Conservation (phyloP, 2,888 invertebrate species). For the Glaucopsyche alexis region DNA sequence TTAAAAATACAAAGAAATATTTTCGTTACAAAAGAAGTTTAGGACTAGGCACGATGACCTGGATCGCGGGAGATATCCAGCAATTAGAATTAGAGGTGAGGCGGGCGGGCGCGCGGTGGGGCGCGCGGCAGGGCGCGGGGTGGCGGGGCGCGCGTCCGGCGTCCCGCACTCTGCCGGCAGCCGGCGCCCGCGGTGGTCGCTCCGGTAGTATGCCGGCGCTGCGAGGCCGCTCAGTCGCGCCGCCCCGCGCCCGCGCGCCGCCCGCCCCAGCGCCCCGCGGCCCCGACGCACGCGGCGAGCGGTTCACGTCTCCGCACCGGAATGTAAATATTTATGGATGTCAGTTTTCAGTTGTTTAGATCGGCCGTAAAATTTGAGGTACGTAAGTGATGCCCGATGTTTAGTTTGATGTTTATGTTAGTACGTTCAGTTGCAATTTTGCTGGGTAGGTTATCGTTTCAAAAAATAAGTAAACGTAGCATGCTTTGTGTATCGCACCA, state of each 20-base stretch:
- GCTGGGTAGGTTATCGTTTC: constrained; percentile 37
- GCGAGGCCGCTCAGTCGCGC: constrained; percentile 30
- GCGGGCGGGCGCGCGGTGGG: constrained; percentile 44
- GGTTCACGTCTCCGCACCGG: constrained; percentile 65
- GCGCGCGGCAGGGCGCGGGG: constrained; percentile 43
- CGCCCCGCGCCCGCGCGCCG: constrained; percentile 53
- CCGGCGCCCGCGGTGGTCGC: constrained; percentile 34
- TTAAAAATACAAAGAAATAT: constrained; percentile 47
- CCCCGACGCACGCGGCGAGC: constrained; percentile 60
- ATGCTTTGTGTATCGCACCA: constrained; percentile 67
- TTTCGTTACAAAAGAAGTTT: constrained; percentile 50
- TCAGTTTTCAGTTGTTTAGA: constrained; percentile 79
- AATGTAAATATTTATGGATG: constrained; percentile 80
- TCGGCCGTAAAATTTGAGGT: constrained; percentile 79
- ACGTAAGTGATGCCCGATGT: constrained; percentile 68
- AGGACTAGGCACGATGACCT: constrained; percentile 73
- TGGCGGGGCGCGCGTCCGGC: constrained; percentile 44
- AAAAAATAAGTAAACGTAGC: constrained; percentile 56
- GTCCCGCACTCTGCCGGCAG: constrained; percentile 41
- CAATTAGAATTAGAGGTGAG: constrained; percentile 69
- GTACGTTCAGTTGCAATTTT: constrained; percentile 45
- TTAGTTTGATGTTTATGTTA: constrained; percentile 58
- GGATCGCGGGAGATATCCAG: constrained; percentile 68
- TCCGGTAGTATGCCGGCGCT: constrained; percentile 15
- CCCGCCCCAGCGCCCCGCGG: constrained; percentile 53